Conservation (phyloP, 1,140 invertebrate species). For the Stenopsyche tienmushanensis region DNA sequence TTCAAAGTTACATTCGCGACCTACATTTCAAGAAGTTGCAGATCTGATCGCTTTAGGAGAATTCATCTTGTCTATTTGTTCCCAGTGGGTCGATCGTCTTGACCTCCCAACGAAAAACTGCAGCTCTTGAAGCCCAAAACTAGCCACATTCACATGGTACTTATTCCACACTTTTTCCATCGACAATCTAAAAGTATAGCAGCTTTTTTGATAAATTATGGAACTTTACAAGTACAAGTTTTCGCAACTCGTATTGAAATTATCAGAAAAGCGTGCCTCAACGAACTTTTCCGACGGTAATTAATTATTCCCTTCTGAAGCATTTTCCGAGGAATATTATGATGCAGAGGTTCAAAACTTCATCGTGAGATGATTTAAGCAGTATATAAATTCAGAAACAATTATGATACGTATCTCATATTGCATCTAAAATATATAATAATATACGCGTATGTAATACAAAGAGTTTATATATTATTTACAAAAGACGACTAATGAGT, state of each 20-base stretch:
- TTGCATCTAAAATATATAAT: too few relatives aligned
- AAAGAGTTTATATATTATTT: too few relatives aligned
- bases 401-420: too few relatives aligned
- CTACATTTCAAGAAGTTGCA: too few relatives aligned
- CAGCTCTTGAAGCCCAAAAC: neutral
- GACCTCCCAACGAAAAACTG: neutral
- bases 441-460: too few relatives aligned
- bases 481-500: too few relatives aligned
- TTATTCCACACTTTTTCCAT: neutral
- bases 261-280: constrained; percentile 9
- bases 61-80: neutral
- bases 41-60: too few relatives aligned
- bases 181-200: neutral
- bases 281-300: neutral
- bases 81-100: neutral
- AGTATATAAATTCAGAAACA: too few relatives aligned
- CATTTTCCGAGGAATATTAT: neutral
- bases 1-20: too few relatives aligned
- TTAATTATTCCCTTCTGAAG: constrained; percentile 6
- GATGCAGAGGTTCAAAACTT: neutral
- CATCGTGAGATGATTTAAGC: too few relatives aligned
- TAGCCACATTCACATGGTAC: too few relatives aligned
- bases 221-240: neutral
- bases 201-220: neutral
- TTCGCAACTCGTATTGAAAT: neutral